Conservation (phyloP, 2,113 vertebrate genomes). For the Notarius quadriscutis region DNA sequence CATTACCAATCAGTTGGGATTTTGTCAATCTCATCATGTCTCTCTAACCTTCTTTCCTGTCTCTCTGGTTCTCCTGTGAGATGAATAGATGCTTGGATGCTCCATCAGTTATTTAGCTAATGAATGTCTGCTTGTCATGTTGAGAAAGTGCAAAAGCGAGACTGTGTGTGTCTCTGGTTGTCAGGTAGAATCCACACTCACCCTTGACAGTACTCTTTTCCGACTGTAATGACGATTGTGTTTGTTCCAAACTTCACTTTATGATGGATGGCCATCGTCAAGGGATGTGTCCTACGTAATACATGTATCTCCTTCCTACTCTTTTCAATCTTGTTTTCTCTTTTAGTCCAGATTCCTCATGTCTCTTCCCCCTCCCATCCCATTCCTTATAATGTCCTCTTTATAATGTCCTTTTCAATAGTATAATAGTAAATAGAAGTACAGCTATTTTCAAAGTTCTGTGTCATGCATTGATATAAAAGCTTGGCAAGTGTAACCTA, state of each 20-base stretch:
- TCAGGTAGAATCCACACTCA: slow-evolving; percentile 35
- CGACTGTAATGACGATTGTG: slow-evolving; percentile 18
- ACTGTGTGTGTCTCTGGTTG: slow-evolving; percentile 15
- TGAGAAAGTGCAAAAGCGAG: slow-evolving; percentile 25
- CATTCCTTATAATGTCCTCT: neutral
- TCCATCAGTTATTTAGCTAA: slow-evolving; percentile 48
- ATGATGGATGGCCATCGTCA: slow-evolving; percentile 37
- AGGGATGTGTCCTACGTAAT: slow-evolving; percentile 27
- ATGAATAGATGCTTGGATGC: slow-evolving; percentile 29
- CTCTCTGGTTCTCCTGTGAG: slow-evolving; percentile 28
- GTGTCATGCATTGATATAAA: slow-evolving; percentile 6
- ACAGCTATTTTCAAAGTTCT: neutral
- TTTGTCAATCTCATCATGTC: slow-evolving; percentile 24
- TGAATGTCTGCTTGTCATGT: slow-evolving; percentile 34
- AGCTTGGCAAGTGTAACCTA: slow-evolving; percentile 13
- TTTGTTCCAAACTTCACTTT: slow-evolving; percentile 32
- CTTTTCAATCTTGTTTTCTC: slow-evolving; percentile 5
- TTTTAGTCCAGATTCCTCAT: neutral
- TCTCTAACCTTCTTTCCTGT: slow-evolving; percentile 35
- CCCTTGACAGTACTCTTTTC: slow-evolving; percentile 27
- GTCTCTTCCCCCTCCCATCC: too few relatives aligned
- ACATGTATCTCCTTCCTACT: neutral
- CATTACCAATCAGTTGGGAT: slow-evolving; percentile 34
- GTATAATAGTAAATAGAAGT: slow-evolving; percentile 31
- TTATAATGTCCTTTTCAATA: neutral